These are phyloP conservation scores for Sebastes glaucus DNA, from an alignment of 2,797 vertebrate genomes.

Conservation along the genomic window DNA sequence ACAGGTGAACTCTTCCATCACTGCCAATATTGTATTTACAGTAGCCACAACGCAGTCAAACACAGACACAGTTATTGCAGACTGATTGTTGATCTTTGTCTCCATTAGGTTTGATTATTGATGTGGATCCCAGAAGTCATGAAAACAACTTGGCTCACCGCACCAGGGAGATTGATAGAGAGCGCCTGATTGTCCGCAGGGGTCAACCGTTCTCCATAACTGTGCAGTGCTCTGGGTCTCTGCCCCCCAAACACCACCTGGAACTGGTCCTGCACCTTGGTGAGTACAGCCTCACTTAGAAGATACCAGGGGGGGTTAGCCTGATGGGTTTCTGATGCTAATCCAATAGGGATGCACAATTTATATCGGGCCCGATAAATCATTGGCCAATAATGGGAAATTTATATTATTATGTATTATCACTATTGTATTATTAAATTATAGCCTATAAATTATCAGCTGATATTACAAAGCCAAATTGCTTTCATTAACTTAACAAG, in stretches of 20 bases:
- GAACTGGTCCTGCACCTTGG: constrained; percentile 79
- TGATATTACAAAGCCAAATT: too few species aligned
- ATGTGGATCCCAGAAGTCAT: constrained; percentile 73
- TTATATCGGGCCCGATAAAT: too few species aligned
- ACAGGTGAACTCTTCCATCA: background rate
- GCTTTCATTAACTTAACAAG: too few species aligned
- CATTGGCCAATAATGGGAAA: too few species aligned
- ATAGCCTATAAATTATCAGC: too few species aligned
- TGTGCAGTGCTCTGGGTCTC: constrained; percentile 55
- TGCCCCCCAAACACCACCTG: constrained; percentile 57
- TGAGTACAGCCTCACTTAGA: constrained; percentile 52
- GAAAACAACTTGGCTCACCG: constrained; percentile 81
- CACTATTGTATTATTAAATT: too few species aligned
- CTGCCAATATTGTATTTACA: background rate
- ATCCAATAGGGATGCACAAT: too few species aligned
- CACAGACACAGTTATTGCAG: background rate
- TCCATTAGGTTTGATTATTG: constrained; percentile 58
- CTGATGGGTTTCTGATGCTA: background rate
- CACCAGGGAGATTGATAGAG: constrained; percentile 78
- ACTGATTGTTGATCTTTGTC: background rate
- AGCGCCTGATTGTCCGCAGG: constrained; percentile 81
- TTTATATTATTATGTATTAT: too few species aligned
- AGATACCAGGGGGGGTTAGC: background rate
- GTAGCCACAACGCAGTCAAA: background rate
- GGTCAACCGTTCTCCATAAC: constrained; percentile 80